A percentile compares a stretch with the other conserved stretches of the same genome.
Conservation (phyloP, 2,888 invertebrate species). For the Dynastes grantii region DNA sequence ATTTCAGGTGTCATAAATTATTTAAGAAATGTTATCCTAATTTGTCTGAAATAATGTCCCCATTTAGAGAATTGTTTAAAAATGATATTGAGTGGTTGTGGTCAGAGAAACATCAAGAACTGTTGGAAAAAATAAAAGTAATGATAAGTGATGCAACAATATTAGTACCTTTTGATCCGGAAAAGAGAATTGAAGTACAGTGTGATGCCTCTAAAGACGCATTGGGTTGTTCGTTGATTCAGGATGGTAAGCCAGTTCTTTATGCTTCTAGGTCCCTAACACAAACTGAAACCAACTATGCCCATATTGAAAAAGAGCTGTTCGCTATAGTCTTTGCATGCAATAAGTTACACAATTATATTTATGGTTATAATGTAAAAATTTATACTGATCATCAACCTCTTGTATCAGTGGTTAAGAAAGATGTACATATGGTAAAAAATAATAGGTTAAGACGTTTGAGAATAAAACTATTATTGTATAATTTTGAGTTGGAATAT, state of each 20-base stretch:
- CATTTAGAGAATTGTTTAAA: conserved; percentile 50
- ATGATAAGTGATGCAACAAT: conserved; percentile 22
- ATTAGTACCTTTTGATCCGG: conserved; percentile 12
- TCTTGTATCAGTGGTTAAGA: neutral
- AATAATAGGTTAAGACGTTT: conserved; percentile 7
- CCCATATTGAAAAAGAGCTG: conserved; percentile 63
- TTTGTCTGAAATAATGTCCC: conserved; percentile 50
- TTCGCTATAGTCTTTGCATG: conserved; percentile 62
- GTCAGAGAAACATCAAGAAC: conserved; percentile 15
- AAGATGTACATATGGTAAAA: conserved; percentile 11
- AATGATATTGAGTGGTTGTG: conserved; percentile 23
- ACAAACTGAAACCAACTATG: conserved; percentile 59
- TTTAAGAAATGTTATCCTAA: conserved; percentile 53
- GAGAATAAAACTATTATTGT: conserved; percentile 25
- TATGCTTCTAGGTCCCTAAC: conserved; percentile 59
- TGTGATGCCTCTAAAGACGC: conserved; percentile 39
- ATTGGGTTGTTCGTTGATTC: conserved; percentile 60
- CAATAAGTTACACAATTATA: conserved; percentile 60
- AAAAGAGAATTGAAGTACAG: conserved; percentile 25
- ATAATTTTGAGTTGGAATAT: conserved; percentile 1
- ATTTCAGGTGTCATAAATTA: conserved; percentile 56
- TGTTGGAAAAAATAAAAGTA: conserved; percentile 35
- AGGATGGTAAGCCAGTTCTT: conserved; percentile 52
- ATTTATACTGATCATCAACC: conserved; percentile 55
- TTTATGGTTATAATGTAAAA: conserved; percentile 55